Conservation (phyloP, 2,113 vertebrate genomes). For the Triplophysa dalaica region DNA sequence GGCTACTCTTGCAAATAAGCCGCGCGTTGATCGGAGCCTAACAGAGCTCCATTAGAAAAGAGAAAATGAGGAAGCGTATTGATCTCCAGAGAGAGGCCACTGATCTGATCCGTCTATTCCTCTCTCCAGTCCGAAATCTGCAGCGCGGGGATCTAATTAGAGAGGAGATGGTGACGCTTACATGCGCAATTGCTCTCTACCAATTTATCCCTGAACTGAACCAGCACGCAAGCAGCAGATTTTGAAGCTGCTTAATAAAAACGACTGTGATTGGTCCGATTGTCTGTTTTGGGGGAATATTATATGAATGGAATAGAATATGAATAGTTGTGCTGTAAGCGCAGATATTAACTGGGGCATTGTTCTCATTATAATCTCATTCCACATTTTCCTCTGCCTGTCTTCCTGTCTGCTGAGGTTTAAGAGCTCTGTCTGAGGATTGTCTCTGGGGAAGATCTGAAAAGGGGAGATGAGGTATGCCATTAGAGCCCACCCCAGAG, state of each 20-base stretch:
- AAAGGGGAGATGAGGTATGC: slow-evolving; percentile 42
- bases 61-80: slow-evolving; percentile 28
- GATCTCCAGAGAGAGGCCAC: slow-evolving; percentile 35
- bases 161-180: neutral
- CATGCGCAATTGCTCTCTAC: slow-evolving; percentile 10
- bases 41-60: slow-evolving; percentile 27
- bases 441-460: slow-evolving; percentile 38
- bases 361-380: slow-evolving; percentile 6
- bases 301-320: neutral
- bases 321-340: neutral
- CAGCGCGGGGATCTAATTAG: slow-evolving; percentile 48
- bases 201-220: neutral
- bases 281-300: neutral
- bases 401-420: slow-evolving; percentile 8
- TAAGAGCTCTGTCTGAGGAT: slow-evolving; percentile 48
- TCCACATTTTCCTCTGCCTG: neutral
- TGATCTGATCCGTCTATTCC: slow-evolving; percentile 36
- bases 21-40: neutral
- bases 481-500: slow-evolving; percentile 50
- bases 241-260: neutral
- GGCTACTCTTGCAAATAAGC: slow-evolving; percentile 34
- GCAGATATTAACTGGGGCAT: neutral
- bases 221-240: neutral
- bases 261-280: neutral
- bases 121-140: slow-evolving; percentile 24